Evolutionary conservation across 2,888 invertebrate genomes (phyloP), one percentile per base, ranked within the genome.

Genomic region (Lamellibrachia satsuma): DNA sequence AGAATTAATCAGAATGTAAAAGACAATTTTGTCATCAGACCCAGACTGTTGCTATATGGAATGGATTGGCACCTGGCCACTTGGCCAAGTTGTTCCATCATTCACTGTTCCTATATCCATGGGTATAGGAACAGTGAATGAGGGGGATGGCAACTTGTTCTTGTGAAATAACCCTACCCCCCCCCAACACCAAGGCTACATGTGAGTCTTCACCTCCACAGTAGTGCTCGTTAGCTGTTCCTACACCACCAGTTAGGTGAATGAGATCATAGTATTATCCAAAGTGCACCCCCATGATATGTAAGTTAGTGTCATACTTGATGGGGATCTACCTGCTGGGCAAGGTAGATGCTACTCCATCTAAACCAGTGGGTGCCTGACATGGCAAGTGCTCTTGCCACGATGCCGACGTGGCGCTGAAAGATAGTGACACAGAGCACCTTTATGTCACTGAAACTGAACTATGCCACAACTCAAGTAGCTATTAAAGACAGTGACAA

Each of bases 331-430:
- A 93, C 93, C 93, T 92, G 92, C 90, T 90, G 91, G 90, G 92
- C 92, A 92, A 22, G 60, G 92, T 94, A 94, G 8, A 94, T 92
- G 22, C 95, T 95, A 90, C 95, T 95, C 96, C 96, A 96, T 93
- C 94, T 93, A 60, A 93, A 93, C 92, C 94, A 92, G 90, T 95
- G 94, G 52, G 93, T 93, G 51, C 94, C 93, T 90, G 93, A 93
- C 90, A 96, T 93, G 15, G 95, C 96, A 94, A 96, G 94, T 7
- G 96, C 96, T 75, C 96, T 95, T 15, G 95, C 55, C 90, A 93
- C 92, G 7, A 93, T 52, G 52, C 22, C 27, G 11, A 93, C 93
- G 92, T 93, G 92, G 11, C 39, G 52, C 93, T 93, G 92, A 9
- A 91, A 75, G 75, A 75, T 15, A 75, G 22, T 75, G 75, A 75